Percentiles rank a stretch among this genome's conserved stretches.
Conservation (phyloP, 2,888 invertebrate species). For the Tenthredo scrophulariae region DNA sequence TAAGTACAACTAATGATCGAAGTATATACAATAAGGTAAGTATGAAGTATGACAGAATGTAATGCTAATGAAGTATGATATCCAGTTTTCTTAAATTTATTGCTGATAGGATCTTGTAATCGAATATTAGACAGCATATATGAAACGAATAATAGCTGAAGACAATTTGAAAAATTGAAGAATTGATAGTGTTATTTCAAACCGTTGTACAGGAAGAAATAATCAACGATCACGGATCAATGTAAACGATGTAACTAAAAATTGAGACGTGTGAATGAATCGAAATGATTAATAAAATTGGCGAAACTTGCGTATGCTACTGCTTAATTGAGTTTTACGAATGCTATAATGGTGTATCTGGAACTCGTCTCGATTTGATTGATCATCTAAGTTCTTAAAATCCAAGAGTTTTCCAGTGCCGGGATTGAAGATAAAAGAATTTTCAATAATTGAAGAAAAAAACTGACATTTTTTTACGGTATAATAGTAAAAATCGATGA, state of each 20-base stretch:
- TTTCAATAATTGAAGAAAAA: not conserved
- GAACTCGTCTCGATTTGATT: not conserved
- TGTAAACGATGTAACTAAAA: not conserved
- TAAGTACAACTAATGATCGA: not conserved
- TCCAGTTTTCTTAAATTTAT: not conserved
- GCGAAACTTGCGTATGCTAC: not conserved
- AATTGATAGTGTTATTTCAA: slow-evolving; percentile 15
- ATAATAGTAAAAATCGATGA: not conserved
- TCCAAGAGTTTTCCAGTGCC: not conserved
- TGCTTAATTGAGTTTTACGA: not conserved
- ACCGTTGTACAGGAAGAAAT: not conserved
- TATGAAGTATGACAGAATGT: not conserved
- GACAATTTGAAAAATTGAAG: slow-evolving; percentile 29
- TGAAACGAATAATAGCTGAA: not conserved
- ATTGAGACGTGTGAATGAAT: not conserved
- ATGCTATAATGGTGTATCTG: not conserved
- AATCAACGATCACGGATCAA: not conserved
- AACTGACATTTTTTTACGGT: not conserved
- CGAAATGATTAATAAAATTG: not conserved
- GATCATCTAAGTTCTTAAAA: not conserved
- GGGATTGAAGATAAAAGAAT: not conserved
- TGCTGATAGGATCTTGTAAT: not conserved
- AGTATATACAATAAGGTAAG: not conserved
- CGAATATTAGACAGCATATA: not conserved
- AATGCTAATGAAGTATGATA: not conserved